These are phyloP conservation scores for Notarius quadriscutis DNA, from an alignment of 2,113 vertebrate genomes.

Conservation along the genomic window DNA sequence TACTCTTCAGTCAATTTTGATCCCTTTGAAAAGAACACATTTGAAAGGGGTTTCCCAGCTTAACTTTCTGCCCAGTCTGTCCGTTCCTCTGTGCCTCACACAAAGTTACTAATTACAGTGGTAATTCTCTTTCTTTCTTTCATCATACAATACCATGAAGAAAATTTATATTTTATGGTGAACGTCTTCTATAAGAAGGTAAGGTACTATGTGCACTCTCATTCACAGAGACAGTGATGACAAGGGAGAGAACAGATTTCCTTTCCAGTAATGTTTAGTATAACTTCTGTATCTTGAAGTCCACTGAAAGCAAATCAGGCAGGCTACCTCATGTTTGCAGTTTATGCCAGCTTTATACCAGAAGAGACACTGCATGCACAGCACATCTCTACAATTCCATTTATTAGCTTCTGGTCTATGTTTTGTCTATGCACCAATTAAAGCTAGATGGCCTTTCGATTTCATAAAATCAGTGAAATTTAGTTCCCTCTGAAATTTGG, in stretches of 20 bases:
- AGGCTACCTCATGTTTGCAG: background rate
- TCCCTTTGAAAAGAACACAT: background rate
- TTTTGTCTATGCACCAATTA: background rate
- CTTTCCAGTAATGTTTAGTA: background rate
- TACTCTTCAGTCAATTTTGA: background rate
- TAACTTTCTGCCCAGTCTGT: background rate
- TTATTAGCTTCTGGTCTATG: background rate
- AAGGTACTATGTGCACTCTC: background rate
- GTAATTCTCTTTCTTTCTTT: background rate
- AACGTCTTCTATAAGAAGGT: background rate
- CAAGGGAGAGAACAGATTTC: background rate
- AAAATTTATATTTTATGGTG: background rate
- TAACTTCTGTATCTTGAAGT: background rate
- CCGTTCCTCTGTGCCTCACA: background rate
- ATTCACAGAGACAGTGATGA: background rate
- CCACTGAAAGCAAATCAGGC: background rate
- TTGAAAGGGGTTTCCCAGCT: background rate
- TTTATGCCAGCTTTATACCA: background rate
- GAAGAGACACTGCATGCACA: background rate
- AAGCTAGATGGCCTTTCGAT: too few relatives aligned
- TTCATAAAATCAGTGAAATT: too few relatives aligned
- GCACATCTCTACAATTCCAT: background rate
- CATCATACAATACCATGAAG: background rate
- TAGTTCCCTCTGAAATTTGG: too few relatives aligned
- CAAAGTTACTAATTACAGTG: background rate